Conservation (phyloP, 2,797 vertebrate species). For the Gobio occitaniae region DNA sequence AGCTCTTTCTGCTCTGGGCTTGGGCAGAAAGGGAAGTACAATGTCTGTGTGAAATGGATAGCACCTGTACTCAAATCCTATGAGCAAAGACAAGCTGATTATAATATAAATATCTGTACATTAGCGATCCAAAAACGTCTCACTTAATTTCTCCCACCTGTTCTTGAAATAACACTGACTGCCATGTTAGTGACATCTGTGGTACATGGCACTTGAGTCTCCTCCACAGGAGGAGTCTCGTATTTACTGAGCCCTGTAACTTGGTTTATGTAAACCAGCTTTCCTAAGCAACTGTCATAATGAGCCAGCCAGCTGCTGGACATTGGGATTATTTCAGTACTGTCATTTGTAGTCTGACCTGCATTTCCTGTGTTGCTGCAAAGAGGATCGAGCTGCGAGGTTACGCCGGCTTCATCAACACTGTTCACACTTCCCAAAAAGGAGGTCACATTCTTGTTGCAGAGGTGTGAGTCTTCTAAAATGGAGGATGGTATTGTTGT, state of each 20-base stretch:
- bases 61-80: slow-evolving; percentile 91
- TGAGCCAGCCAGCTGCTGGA: slow-evolving; percentile 85
- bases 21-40: slow-evolving; percentile 92
- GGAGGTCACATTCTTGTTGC: slow-evolving; percentile 39
- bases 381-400: slow-evolving; percentile 37
- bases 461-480: slow-evolving; percentile 33
- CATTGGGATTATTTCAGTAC: slow-evolving; percentile 17
- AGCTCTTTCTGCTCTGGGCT: slow-evolving; percentile 82
- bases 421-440: slow-evolving; percentile 6
- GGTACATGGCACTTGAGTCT: slow-evolving; percentile 76
- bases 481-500: slow-evolving; percentile 1
- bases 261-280: slow-evolving; percentile 88
- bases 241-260: slow-evolving; percentile 92
- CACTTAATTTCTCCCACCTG: slow-evolving; percentile 76
- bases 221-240: slow-evolving; percentile 70
- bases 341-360: slow-evolving; percentile 43
- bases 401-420: slow-evolving; percentile 43
- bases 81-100: slow-evolving; percentile 62
- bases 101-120: slow-evolving; percentile 1
- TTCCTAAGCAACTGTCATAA: slow-evolving; percentile 85
- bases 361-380: slow-evolving; percentile 39
- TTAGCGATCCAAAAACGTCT: background rate
- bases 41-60: slow-evolving; percentile 91
- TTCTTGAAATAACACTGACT: slow-evolving; percentile 84
- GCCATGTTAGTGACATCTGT: slow-evolving; percentile 90